A percentile compares a stretch with the other conserved stretches of the same genome.
These are phyloP conservation scores for Tupaia chinensis DNA, from an alignment of 2,113 vertebrate genomes.

Conservation along the genomic window DNA sequence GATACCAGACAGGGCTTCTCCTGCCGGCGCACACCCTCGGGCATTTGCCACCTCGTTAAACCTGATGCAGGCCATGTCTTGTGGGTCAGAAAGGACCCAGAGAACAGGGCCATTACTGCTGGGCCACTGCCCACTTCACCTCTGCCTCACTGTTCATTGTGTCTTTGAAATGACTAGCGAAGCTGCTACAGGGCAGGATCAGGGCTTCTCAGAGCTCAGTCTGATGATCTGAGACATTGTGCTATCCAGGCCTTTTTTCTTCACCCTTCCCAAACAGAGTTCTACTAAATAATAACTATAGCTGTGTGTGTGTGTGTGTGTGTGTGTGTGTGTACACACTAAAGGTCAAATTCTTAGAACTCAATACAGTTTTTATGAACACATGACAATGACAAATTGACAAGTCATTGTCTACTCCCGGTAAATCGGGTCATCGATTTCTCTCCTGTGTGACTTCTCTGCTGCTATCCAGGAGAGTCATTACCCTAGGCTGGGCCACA, in stretches of 20 bases:
- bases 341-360: background rate
- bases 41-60: background rate
- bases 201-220: background rate
- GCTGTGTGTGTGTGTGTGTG: background rate
- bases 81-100: background rate
- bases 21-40: no score
- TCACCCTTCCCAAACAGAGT: background rate
- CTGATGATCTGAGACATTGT: background rate
- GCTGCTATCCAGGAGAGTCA: background rate
- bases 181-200: background rate
- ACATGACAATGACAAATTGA: background rate
- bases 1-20: no score
- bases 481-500: background rate
- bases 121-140: background rate
- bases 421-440: background rate
- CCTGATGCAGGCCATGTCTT: background rate
- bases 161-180: background rate
- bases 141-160: background rate
- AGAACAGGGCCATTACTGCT: no score
- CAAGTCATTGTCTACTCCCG: background rate
- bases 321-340: background rate
- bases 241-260: background rate
- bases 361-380: background rate
- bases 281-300: background rate
- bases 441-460: background rate